These are phyloP conservation scores for Stegodyphus mimosarum DNA, from an alignment of 1,140 invertebrate species.

Conservation along the genomic window DNA sequence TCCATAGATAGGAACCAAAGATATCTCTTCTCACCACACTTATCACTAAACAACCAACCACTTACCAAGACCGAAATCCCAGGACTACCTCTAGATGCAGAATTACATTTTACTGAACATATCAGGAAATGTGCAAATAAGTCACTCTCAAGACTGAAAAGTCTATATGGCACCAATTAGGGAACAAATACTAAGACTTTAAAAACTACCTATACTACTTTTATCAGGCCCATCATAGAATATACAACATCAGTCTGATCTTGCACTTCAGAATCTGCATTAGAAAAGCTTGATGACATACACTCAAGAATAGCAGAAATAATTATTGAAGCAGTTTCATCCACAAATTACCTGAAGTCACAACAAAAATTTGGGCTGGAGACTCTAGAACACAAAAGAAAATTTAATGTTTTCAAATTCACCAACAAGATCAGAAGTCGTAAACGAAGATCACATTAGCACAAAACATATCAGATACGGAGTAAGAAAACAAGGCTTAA, in stretches of 20 bases:
- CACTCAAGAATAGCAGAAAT: not conserved
- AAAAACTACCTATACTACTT: not conserved
- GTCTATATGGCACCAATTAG: not conserved
- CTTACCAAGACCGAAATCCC: not conserved
- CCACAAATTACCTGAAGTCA: not conserved
- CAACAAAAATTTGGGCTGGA: not conserved
- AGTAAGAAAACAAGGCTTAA: too few relatives aligned
- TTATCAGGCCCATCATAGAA: not conserved
- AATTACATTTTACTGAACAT: constrained; percentile 4
- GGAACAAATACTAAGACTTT: not conserved
- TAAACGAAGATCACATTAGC: too few relatives aligned
- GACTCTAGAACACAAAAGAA: not conserved
- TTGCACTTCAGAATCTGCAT: not conserved
- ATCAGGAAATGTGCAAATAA: constrained; percentile 13
- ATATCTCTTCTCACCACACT: too few relatives aligned
- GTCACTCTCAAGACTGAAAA: not conserved
- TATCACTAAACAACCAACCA: too few relatives aligned
- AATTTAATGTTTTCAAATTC: too few relatives aligned
- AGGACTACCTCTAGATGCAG: not conserved
- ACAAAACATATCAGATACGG: too few relatives aligned
- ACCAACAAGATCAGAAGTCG: too few relatives aligned
- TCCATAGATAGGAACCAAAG: too few relatives aligned
- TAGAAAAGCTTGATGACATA: not conserved
- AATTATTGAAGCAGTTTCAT: not conserved
- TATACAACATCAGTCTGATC: not conserved